These are phyloP conservation scores for Muricea muricata DNA, from an alignment of 92 coral and sea anemone genomes.

Conservation along the genomic window DNA sequence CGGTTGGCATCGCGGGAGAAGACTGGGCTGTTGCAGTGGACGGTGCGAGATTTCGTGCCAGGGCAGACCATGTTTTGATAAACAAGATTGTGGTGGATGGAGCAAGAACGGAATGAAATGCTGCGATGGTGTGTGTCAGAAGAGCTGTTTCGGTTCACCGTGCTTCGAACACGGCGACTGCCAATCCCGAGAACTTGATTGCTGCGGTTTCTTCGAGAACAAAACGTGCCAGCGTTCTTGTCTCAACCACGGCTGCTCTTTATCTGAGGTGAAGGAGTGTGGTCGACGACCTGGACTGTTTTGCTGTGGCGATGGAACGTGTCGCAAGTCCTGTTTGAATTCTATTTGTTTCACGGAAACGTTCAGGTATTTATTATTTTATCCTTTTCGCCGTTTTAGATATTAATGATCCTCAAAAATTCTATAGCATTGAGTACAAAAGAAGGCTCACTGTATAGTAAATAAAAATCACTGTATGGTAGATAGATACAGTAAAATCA, in stretches of 20 bases:
- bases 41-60: constrained; percentile 5
- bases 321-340: background rate
- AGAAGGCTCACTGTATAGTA: no score
- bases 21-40: constrained; percentile 24
- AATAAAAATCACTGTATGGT: no score
- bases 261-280: background rate
- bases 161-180: constrained; percentile 16
- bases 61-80: constrained; percentile 15
- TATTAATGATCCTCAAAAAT: no score
- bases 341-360: constrained; percentile 27
- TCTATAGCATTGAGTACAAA: no score
- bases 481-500: no score
- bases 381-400: background rate
- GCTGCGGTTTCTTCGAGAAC: constrained; percentile 31
- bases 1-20: background rate
- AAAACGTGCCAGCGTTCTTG: constrained; percentile 25
- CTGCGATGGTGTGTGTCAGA: constrained; percentile 27
- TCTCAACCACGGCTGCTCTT: background rate
- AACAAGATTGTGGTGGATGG: constrained; percentile 15
- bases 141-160: constrained; percentile 8
- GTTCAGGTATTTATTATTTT: background rate
- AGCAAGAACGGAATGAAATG: background rate
- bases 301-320: constrained; percentile 37
- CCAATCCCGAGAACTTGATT: background rate
- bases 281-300: background rate